phyloP scores from a whole-genome alignment of 1,140 invertebrate genomes.

The Zeugodacus cucurbitae region DNA sequence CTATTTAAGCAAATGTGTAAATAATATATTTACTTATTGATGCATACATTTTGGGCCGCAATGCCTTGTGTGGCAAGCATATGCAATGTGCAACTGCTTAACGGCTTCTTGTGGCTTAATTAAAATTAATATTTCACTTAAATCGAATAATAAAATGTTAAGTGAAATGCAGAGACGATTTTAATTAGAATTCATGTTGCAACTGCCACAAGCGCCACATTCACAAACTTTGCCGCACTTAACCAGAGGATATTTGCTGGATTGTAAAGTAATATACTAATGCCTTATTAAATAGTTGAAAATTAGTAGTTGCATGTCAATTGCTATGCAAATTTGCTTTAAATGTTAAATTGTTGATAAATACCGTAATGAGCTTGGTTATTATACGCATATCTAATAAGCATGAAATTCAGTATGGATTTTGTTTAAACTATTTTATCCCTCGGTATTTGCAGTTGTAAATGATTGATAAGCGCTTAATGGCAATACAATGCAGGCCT shows the following conservation, averaged over 20 bases:
- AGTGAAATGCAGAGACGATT: not conserved
- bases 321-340: not conserved
- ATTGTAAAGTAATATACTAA: not conserved
- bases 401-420: not conserved
- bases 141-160: not conserved
- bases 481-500: not conserved
- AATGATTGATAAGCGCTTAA: not conserved
- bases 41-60: not conserved
- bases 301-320: not conserved
- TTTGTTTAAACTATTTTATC: not conserved
- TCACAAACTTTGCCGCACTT: not conserved
- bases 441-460: not conserved
- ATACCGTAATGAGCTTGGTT: not conserved
- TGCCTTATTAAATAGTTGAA: not conserved
- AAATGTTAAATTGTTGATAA: not conserved
- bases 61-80: too few relatives aligned
- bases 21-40: not conserved
- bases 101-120: not conserved
- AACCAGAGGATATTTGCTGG: not conserved
- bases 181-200: not conserved
- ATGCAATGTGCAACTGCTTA: not conserved
- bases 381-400: not conserved
- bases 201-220: not conserved
- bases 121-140: conserved; percentile 30
- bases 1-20: not conserved